Evolutionary conservation across 2,888 invertebrate genomes (phyloP), one percentile per base, ranked within the genome.

Genomic region (Vannuccia rotundouncinata): DNA sequence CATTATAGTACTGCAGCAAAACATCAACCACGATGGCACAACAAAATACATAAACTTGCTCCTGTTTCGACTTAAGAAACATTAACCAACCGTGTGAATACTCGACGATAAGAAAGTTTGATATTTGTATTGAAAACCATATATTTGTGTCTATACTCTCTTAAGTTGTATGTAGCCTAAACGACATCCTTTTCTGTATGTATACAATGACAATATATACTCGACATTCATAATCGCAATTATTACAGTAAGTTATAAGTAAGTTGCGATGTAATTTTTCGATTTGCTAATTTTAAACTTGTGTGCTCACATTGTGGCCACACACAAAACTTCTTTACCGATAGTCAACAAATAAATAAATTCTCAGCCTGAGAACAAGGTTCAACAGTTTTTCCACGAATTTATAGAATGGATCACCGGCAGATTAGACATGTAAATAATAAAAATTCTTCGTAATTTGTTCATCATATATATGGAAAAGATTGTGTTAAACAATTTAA

Each of bases 201-300:
- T 45, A 45, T 45, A 45, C 17, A 17, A 5, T 13, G 5, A 45
- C 45, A 45, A 5, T 45, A 45, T 45, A 45, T 45, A 45, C 5
- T 45, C 45, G 45, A 5, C 45, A 45, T 45, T 45, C 45, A 45
- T 5, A 45, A 13, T 45, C 17, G 45, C 45, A 45, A 45, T 13
- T 45, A 45, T 13, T 17, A 45, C n/a, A n/a, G n/a, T n/a, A n/a
- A n/a, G 5, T 45, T 45, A 27, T 22, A 66, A 13, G 66, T 66
- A 66, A 66, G 10, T 13, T 5, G 66, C 66, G 66, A 66, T 66
- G 66, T 66, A 66, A 66, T 66, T 66, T 66, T 66, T 66, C 66
- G 66, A 66, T 66, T 66, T 22, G 66, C 66, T 22, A 66, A 66
- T 66, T 66, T 66, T 27, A 66, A 2, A 22, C 25, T 66, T 66